Base-by-base conservation (phyloP, 1,140 invertebrate genomes). In the Dendrolimus kikuchii region DNA sequence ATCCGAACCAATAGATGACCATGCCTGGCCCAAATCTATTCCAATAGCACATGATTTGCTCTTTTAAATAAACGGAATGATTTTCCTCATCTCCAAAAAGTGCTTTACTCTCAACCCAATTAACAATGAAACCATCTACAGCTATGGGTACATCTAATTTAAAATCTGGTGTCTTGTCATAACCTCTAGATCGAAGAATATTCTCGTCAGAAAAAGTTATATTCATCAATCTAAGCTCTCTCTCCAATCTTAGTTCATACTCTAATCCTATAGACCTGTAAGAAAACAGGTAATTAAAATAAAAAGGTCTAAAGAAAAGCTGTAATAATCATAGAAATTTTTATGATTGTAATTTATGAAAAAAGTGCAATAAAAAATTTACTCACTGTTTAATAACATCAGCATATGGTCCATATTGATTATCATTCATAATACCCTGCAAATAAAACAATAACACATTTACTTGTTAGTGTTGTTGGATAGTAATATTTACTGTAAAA, bases 41-140 rank as follows among this genome's bases (percentile, higher is more conserved):
- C 92, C 94, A 96, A 75, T 99, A 99, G 74, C 95, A 95, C 60
- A 92, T 90, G 62, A 94, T 92, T 77, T 99, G 97, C 72, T 96
- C 93, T 71, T 93, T 93, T 36, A 96, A 88, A 81, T 98, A 97
- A n/a, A 89, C 90, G 45, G 91, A 90, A 86, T 98, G 96, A 54
- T 92, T 91, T 60, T 93, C 90, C 56, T 91, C 89, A 87, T 96
- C 95, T 4, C 95, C 97, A 89, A 98, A 99, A 40, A 95, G 91
- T 6, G 96, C 97, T 88, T 99, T 98, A 60, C 96, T 98, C 87
- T 99, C 97, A 59, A 99, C 96, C 97, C 97, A 99, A 81, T 98
- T 97, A 0, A 98, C 91, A 23, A 98, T 90, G 72, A 92, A 91
- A 5, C 94, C 95, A 87, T 95, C 92, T 38, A 96, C 90, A 40